Base-by-base conservation (phyloP, 1,140 invertebrate genomes). In the Microvelia longipes region DNA sequence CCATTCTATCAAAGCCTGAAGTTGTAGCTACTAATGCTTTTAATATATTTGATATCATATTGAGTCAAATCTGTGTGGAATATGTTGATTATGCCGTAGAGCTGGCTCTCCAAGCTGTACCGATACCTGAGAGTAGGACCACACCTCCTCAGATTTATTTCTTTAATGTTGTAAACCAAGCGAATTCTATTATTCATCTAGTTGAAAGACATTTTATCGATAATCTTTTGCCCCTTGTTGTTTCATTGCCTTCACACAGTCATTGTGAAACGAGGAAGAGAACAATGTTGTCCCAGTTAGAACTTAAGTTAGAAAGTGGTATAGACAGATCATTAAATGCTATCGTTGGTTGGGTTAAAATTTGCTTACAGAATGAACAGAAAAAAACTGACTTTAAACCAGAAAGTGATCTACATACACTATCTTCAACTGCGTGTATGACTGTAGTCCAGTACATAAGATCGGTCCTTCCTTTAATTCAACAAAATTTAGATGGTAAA, bases 11-110 rank as follows among this genome's bases (percentile, higher is more conserved):
- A 1, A 88, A 86, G 72, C 82, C 85, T 25, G 84, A 85, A 61
- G 94, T 98, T 69, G 77, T 93, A 26, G 82, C 93, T 0, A 78
- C 79, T 13, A 96, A 97, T 80, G 88, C 93, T 0, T 82, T 90
- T 1, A 87, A 89, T 73, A 86, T 98, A 26, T 86, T 96, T 74
- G 94, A 98, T 72, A 87, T 93, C 29, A 78, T 98, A 25, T 82
- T 96, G 2, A 89, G 94, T 73, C 90, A 90, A 78, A 79, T 99
- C 0, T 86, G 97, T 70, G 86, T 87, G 19, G 94, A 98, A 76
- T 94, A 98, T 78, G 90, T 98, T 1, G 94, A 98, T 79, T 98
- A 98, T 82, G 96, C 95, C 0, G 75, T 98, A 13, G 96, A 98
- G 79, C 77, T 98, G 25, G 96, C 92, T 0, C 80, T 98, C 63